These are phyloP conservation scores for Turritopsis dohrnii DNA, from an alignment of 30 jellyfish, hydroid and myxozoan species.

Conservation along the genomic window DNA sequence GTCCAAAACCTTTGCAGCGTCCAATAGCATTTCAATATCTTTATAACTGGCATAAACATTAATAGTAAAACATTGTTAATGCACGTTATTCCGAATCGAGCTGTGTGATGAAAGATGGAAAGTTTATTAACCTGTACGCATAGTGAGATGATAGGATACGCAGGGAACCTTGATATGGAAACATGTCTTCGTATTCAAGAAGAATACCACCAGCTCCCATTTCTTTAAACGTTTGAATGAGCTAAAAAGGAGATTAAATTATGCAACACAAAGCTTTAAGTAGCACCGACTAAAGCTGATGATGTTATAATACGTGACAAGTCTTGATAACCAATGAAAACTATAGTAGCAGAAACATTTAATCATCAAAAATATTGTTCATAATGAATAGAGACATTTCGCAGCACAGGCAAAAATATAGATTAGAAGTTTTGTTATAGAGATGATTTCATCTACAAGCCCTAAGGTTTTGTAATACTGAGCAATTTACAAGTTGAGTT, in stretches of 20 bases:
- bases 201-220: conserved; percentile 61
- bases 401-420: too few species aligned
- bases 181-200: conserved; percentile 67
- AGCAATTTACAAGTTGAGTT: too few species aligned
- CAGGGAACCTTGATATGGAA: conserved; percentile 44
- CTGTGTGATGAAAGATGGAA: background rate
- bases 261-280: background rate
- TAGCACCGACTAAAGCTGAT: background rate
- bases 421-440: too few species aligned
- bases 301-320: too few species aligned
- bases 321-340: too few species aligned
- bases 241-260: conserved; percentile 1
- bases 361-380: too few species aligned
- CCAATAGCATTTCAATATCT: conserved; percentile 30
- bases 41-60: background rate
- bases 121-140: conserved; percentile 33
- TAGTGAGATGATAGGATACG: conserved; percentile 8
- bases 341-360: too few species aligned
- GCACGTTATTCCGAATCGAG: too few species aligned
- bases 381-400: too few species aligned
- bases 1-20: conserved; percentile 16
- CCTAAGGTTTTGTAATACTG: too few species aligned
- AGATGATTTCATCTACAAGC: too few species aligned
- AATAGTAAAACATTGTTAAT: too few species aligned
- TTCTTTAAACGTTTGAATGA: conserved; percentile 32